Evolutionary conservation across 2,888 invertebrate genomes (phyloP), one percentile per base, ranked within the genome.

Genomic region (Conistra vaccinii): DNA sequence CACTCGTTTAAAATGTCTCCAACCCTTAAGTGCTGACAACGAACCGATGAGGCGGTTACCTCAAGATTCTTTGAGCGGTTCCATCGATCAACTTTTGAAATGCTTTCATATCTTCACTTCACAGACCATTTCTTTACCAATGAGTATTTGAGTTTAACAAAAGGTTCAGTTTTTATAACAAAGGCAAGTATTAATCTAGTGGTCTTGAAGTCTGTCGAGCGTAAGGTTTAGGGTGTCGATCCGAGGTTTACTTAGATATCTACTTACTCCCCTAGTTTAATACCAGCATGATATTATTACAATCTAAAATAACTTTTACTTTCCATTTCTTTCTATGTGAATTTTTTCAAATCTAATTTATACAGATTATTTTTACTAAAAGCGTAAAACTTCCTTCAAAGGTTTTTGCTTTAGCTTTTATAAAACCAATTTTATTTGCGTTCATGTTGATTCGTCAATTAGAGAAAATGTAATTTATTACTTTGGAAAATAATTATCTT

Each of bases 61-160:
- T 61, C n/a, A 45, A 58, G 29, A 63, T 58, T 61, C 57, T 58
- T 14, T 42, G 39, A 55, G 63, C 76, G 67, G 58, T 63, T 63
- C 67, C 45, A 68, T 69, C 39, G 51, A 69, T 80, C 77, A 42
- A 53, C 66, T 69, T 67, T 55, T 42, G 45, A 70, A 76, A 70
- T 61, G 62, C 69, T 69, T 82, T 69, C 29, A 69, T 77, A 82
- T 82, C 82, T 76, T 53, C 51, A 6, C 39, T 69, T 80, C 12
- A 48, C 78, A 70, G 62, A 20, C 39, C 48, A 82, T 68, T 83
- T 77, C 57, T 70, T 63, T 48, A 35, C 35, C 70, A 78, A 58
- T 70, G 67, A 70, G 23, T 66, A 39, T 60, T 69, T 12, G 14
- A 57, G 66, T 66, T 61, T 45, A 32, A 81, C 51, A 69, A 80